Percentiles rank a stretch among this genome's conserved stretches.
Evolutionary conservation across 2,113 vertebrate species (phyloP).

Genomic region (Numenius arquata): DNA sequence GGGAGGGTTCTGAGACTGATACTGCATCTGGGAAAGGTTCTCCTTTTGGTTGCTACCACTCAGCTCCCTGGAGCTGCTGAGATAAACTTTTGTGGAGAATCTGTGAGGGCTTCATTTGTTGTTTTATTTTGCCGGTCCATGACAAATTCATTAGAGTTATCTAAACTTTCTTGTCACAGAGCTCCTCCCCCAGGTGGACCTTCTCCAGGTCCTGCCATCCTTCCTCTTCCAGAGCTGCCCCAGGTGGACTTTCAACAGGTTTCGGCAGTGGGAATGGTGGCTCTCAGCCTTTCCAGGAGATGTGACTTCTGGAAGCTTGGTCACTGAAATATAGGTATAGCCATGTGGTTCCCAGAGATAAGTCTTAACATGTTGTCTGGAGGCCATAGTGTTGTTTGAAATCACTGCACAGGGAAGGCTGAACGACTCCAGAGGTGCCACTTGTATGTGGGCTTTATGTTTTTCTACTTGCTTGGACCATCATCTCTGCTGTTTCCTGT

Average conservation of each 20-base stretch:
- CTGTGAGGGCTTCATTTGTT: not conserved
- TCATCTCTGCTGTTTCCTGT: not conserved
- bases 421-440: not conserved
- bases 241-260: not conserved
- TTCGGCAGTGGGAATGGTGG: not conserved
- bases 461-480: not conserved
- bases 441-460: not conserved
- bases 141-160: not conserved
- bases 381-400: not conserved
- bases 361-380: fast-evolving
- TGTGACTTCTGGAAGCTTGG: not conserved
- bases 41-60: not conserved
- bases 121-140: not conserved
- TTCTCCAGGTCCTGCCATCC: not conserved
- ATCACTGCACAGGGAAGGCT: not conserved
- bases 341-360: not conserved
- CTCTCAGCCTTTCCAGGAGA: not conserved
- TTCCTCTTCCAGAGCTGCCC: not conserved
- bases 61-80: not conserved
- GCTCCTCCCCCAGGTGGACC: not conserved
- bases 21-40: not conserved
- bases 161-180: not conserved
- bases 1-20: not conserved
- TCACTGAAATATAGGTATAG: not conserved
- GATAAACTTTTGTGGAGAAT: not conserved